Evolutionary conservation across 2,113 vertebrate species (phyloP).

Genomic region (Phaethornis superciliosus): DNA sequence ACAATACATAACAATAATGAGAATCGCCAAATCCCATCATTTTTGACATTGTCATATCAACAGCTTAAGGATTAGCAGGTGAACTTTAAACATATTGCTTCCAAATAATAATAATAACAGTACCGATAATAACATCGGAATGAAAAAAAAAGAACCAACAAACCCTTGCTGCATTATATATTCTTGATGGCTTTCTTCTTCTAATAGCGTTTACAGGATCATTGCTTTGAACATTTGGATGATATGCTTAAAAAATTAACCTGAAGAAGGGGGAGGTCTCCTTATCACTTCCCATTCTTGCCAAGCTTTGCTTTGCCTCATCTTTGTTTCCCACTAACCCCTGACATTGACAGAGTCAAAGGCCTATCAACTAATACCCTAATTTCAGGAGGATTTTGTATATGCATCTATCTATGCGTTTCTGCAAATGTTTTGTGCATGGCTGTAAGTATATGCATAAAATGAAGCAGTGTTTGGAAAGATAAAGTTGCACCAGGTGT

Average conservation of each 20-base stretch:
- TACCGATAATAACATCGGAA: slow-evolving; percentile 72
- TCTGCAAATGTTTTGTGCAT: not conserved
- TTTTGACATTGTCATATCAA: slow-evolving; percentile 81
- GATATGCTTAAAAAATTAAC: slow-evolving; percentile 56
- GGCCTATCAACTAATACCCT: slow-evolving; percentile 71
- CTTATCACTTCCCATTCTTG: slow-evolving; percentile 65
- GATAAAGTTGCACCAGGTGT: slow-evolving; percentile 79
- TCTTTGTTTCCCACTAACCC: slow-evolving; percentile 77
- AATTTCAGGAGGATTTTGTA: slow-evolving; percentile 58
- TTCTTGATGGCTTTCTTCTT: slow-evolving; percentile 62
- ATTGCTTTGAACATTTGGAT: slow-evolving; percentile 55
- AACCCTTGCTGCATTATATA: slow-evolving; percentile 40
- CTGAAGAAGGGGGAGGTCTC: slow-evolving; percentile 56
- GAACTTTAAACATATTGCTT: slow-evolving; percentile 84
- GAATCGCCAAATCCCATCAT: slow-evolving; percentile 83
- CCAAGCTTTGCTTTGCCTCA: slow-evolving; percentile 51
- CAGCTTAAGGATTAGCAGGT: slow-evolving; percentile 86
- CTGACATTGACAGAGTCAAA: slow-evolving; percentile 74
- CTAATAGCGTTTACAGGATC: slow-evolving; percentile 60
- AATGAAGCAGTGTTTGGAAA: slow-evolving; percentile 51
- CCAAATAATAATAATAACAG: slow-evolving; percentile 69
- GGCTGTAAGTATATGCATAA: not conserved
- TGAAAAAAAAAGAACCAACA: not conserved
- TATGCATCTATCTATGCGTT: not conserved
- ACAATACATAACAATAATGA: slow-evolving; percentile 85